Evolutionary conservation across 2,888 invertebrate species (phyloP), one percentile per base, ranked within the genome.

Genomic region (Odontothrips loti): DNA sequence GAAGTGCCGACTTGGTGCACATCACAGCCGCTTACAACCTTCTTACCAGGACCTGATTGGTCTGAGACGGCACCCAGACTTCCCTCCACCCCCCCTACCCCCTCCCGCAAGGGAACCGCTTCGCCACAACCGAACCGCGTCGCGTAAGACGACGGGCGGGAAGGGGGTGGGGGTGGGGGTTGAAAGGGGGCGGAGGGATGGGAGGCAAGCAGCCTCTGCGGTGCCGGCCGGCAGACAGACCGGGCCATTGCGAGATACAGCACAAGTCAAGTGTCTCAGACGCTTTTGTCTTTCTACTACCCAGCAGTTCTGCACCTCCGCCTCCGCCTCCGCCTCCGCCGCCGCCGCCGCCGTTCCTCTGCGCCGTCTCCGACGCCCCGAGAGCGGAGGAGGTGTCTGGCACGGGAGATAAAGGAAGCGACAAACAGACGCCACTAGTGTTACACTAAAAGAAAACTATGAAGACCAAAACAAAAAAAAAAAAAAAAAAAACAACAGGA

Each of bases 211-310:
- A 43, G 34, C 34, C 34, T 2, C 34, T 6, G 34, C 6, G 34
- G 34, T 6, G 34, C 34, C 3, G 34, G 3, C 34, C 3, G 34
- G 34, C 34, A 43, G 34, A 43, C 34, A 43, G 34, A 6, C 34
- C 34, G 34, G 34, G 34, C 34, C 34, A 43, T 43, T 43, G 34
- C 34, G 68, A 68, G n/a, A 68, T 68, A 68, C 68, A 68, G 23
- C 68, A n/a, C 68, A 68, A 68, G 68, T 68, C 68, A 68, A 68
- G 68, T 68, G 68, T 68, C 68, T 68, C 68, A 68, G 68, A 68
- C 68, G 68, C 68, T 23, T 68, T 68, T 68, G 68, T 68, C 68
- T 68, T 68, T 68, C 68, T n/a, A 68, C 68, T 68, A 68, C 68
- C 68, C 68, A 68, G 68, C 68, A 68, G 23, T 68, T n/a, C 68